Base-by-base conservation (phyloP, 2,113 vertebrate genomes). In the Excalfactoria chinensis region DNA sequence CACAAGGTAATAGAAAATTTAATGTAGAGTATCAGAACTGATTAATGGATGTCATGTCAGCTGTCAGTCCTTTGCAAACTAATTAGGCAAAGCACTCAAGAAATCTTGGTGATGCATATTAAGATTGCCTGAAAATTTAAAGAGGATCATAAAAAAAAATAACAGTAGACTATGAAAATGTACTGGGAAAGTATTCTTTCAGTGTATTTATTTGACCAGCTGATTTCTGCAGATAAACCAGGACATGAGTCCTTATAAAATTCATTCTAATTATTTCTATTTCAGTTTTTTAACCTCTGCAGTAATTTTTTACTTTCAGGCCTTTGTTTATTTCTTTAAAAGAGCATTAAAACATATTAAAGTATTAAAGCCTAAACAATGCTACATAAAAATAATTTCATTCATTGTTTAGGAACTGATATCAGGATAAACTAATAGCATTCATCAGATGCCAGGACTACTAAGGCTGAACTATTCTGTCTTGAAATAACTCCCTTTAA, bases 51-150 rank as follows among this genome's bases (percentile, higher is more conserved):
- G 92, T 81, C 85, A 90, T 94, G 95, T 96, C 91, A 56, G 64
- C 93, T 88, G 64, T 97, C 96, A 97, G 53, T 96, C 66, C 94
- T 92, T 86, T 91, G 81, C 74, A 96, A 97, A 96, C 88, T 97
- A 97, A 97, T 97, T 96, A 97, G 88, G 67, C 59, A 93, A 97
- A 97, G 95, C 87, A 95, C 84, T 97, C 86, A 93, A 55, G 86
- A 79, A 89, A 96, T 87, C 81, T 89, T 48, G 1, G 73, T 53
- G 63, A 48, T 84, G 66, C 80, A 84, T 92, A 92, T 86, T 91
- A 97, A 94, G 64, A 46, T 86, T 96, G 43, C 32, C 83, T 93
- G 93, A 95, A 97, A 94, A 44, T 95, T 95, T 93, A 83, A 92
- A 91, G 63, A 6, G 66, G 32, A 73, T 79, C 35, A 83, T 72